These are phyloP conservation scores for Dicaeum eximium DNA, from an alignment of 2,113 vertebrate genomes.

Conservation along the genomic window DNA sequence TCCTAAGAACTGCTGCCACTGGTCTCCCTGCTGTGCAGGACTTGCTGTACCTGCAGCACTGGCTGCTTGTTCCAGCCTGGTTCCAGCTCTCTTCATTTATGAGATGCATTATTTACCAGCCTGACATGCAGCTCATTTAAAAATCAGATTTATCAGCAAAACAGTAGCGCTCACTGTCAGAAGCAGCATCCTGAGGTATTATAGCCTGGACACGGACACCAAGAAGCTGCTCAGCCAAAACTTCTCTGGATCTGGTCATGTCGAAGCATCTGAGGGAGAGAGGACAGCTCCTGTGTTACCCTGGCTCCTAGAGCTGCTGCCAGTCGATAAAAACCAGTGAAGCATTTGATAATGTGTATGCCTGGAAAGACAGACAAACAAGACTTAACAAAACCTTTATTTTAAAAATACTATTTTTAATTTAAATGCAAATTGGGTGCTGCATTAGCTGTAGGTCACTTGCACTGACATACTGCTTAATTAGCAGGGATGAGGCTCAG, in stretches of 20 bases:
- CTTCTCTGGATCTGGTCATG: too few relatives aligned
- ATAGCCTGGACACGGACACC: neutral
- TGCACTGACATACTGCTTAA: conserved; percentile 51
- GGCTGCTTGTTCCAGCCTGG: neutral
- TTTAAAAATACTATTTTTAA: conserved; percentile 71
- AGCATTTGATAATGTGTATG: neutral
- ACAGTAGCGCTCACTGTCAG: neutral
- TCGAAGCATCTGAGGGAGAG: fast-evolving
- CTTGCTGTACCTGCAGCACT: neutral
- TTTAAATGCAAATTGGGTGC: conserved; percentile 64
- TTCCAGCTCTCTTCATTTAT: neutral
- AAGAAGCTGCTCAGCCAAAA: neutral
- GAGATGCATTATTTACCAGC: conserved; percentile 41
- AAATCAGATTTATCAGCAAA: conserved; percentile 49
- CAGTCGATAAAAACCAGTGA: neutral
- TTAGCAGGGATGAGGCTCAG: conserved; percentile 42
- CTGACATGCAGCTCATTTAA: conserved; percentile 16
- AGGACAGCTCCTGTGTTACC: neutral
- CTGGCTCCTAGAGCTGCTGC: neutral
- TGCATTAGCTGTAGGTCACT: conserved; percentile 45
- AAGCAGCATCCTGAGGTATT: neutral
- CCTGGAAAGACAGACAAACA: conserved; percentile 35
- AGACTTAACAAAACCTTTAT: conserved; percentile 39
- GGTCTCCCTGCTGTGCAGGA: neutral
- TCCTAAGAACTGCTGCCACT: neutral